Evolutionary conservation across 2,113 vertebrate species (phyloP), one percentile per base, ranked within the genome.

Genomic region (Crypturellus undulatus): DNA sequence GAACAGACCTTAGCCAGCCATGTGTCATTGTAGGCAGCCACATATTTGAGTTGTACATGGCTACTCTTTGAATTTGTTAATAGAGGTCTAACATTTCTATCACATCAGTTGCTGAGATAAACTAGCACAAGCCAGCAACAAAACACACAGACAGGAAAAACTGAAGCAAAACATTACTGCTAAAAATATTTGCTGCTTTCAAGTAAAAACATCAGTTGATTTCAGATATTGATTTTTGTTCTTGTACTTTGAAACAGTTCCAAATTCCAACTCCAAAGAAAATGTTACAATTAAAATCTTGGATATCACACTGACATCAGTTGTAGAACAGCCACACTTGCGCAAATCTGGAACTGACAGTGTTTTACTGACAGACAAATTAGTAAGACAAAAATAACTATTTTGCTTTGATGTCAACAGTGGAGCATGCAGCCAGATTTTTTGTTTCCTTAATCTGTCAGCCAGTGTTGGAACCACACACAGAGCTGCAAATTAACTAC

Each of bases 141-240:
- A 91, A 86, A 80, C 8, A 43, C 65, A 80, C 64, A 52, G 47
- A 58, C 69, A 58, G 73, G 42, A 43, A 47, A 47, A 80, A 77
- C 26, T 12, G 38, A 81, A 84, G 45, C 59, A 38, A 84, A 87
- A 75, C 45, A 63, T 70, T 8, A 69, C 0, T 3, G 59, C 85
- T 49, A 75, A 94, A 92, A 89, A 87, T 12, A 34, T 67, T 73
- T 70, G 24, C 15, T 79, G 45, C 40, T 75, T 86, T 81, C 72
- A 73, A 43, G 58, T 79, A 68, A 95, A 89, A 95, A 79, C 19
- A 63, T 7, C 54, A 38, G 58, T 38, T 89, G 49, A 79, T 76
- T 93, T 84, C 77, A 87, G 36, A 60, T 84, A 92, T n/a, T 84
- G 82, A 96, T 93, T 95, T 91, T 89, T 85, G 47, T 68, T 84